A percentile compares a stretch with the other conserved stretches of the same genome.
These are phyloP conservation scores for Paratilapia polleni DNA, from an alignment of 2,113 vertebrate species.

Conservation along the genomic window DNA sequence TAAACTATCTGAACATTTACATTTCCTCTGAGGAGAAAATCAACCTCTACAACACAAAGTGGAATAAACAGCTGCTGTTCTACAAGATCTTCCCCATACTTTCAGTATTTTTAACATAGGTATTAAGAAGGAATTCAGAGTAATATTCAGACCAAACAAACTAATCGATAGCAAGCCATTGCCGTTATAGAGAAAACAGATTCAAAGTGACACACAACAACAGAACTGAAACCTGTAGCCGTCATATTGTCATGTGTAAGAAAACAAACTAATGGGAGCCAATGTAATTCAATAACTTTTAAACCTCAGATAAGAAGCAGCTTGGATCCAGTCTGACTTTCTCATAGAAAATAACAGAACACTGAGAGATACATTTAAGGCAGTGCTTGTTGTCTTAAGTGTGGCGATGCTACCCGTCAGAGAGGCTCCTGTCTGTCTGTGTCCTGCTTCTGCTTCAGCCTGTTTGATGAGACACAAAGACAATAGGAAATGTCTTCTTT, in stretches of 20 bases:
- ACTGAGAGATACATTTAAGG: constrained; percentile 1
- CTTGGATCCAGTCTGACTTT: background rate
- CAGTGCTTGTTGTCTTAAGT: background rate
- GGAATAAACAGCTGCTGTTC: background rate
- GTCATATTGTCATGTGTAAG: background rate
- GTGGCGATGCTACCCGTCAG: background rate
- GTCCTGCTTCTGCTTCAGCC: constrained; percentile 33
- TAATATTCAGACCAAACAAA: background rate
- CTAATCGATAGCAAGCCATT: background rate
- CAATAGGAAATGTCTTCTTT: constrained; percentile 38
- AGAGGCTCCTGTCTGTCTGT: constrained; percentile 55
- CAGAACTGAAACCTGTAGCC: background rate
- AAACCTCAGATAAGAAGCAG: background rate
- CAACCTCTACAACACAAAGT: background rate
- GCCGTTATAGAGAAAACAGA: background rate
- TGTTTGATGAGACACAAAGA: constrained; percentile 38
- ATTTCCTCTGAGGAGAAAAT: constrained; percentile 46
- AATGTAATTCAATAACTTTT: background rate
- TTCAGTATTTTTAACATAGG: background rate
- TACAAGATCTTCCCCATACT: background rate
- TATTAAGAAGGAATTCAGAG: background rate
- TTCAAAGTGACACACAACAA: background rate
- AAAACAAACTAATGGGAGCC: background rate
- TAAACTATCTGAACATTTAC: constrained; percentile 35
- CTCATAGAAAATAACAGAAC: background rate